Percentiles rank a stretch among this genome's conserved stretches.
Evolutionary conservation across 1,140 invertebrate genomes (phyloP).

Genomic region (Nymphalis io): DNA sequence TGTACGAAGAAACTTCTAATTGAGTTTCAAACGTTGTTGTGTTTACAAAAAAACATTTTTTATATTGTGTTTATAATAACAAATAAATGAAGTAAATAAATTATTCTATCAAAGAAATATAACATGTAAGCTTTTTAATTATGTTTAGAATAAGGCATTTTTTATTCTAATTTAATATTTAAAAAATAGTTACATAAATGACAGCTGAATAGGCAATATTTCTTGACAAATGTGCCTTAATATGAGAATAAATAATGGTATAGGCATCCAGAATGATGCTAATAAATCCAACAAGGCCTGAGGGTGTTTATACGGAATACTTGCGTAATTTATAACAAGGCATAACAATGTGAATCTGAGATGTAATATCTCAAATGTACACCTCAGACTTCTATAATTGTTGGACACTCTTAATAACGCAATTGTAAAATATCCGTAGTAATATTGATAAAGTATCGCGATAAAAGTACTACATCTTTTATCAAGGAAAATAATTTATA

Average conservation of each 20-base stretch:
- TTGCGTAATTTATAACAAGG: conserved; percentile 61
- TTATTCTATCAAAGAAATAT: too few relatives aligned
- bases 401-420: neutral
- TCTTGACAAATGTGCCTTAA: conserved; percentile 26
- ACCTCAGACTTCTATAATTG: conserved; percentile 40
- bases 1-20: too few relatives aligned
- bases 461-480: too few relatives aligned
- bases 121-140: too few relatives aligned
- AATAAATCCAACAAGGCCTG: conserved; percentile 47
- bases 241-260: conserved; percentile 24
- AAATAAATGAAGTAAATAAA: too few relatives aligned
- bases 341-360: conserved; percentile 64
- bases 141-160: neutral
- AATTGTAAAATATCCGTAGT: neutral
- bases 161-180: neutral
- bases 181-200: conserved; percentile 3
- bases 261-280: conserved; percentile 16
- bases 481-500: too few relatives aligned
- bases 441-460: too few relatives aligned
- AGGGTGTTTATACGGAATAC: conserved; percentile 53
- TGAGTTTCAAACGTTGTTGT: too few relatives aligned
- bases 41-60: too few relatives aligned
- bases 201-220: conserved; percentile 6
- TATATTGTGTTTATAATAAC: too few relatives aligned
- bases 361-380: conserved; percentile 67